phyloP scores from a whole-genome alignment of 1,140 invertebrate genomes.

The Drosophila rhopaloa region DNA sequence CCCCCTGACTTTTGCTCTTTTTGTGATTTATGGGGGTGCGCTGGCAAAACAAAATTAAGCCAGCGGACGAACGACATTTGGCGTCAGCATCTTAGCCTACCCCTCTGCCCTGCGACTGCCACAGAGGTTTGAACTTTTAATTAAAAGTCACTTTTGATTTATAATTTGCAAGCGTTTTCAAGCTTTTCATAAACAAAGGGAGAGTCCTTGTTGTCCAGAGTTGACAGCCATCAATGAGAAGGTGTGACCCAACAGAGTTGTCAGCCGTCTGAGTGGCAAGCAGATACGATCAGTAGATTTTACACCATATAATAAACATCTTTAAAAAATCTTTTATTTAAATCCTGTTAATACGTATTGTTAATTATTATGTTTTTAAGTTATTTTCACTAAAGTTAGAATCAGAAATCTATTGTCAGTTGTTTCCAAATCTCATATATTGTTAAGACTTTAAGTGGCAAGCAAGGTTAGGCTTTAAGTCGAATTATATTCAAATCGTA shows the following conservation, averaged over 20 bases:
- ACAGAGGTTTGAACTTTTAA: slow-evolving; percentile 71
- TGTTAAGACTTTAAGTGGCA: no score
- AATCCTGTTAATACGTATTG: background rate
- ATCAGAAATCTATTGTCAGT: no score
- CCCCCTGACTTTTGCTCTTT: slow-evolving; percentile 35
- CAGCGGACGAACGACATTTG: slow-evolving; percentile 67
- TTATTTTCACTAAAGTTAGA: background rate
- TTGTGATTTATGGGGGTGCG: slow-evolving; percentile 81
- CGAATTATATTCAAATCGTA: no score
- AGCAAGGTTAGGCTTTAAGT: no score
- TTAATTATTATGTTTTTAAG: no score
- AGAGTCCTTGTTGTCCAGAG: slow-evolving; percentile 29
- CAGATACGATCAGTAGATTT: background rate
- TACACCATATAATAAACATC: background rate
- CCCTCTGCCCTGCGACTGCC: background rate
- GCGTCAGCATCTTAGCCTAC: slow-evolving; percentile 73
- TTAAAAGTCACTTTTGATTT: slow-evolving; percentile 83
- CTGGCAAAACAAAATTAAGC: slow-evolving; percentile 81
- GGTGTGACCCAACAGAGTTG: slow-evolving; percentile 16
- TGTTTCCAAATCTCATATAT: no score
- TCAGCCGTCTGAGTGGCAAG: background rate
- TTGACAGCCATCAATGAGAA: slow-evolving; percentile 37
- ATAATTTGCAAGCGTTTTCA: slow-evolving; percentile 69
- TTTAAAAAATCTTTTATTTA: no score
- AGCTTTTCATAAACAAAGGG: slow-evolving; percentile 62